A percentile compares a stretch with the other conserved stretches of the same genome.
Evolutionary conservation across 2,797 vertebrate species (phyloP).

Genomic region (Oreochromis grahami): DNA sequence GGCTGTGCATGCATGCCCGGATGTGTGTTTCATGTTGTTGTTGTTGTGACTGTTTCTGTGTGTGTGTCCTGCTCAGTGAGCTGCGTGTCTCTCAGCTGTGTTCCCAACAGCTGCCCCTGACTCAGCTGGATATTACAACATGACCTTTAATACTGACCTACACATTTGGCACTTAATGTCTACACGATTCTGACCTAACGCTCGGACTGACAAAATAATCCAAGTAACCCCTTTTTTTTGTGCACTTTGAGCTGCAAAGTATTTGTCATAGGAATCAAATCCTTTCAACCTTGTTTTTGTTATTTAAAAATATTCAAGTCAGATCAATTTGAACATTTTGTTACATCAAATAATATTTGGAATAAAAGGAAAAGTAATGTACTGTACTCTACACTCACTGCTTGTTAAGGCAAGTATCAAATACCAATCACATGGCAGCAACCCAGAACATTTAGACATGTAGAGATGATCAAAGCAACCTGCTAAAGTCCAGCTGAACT

Average conservation of each 20-base stretch:
- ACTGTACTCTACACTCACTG: neutral
- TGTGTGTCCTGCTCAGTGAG: constrained; percentile 26
- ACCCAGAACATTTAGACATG: neutral
- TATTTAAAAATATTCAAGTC: neutral
- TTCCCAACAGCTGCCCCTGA: constrained; percentile 51
- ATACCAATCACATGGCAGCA: neutral
- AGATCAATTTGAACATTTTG: neutral
- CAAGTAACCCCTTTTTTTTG: neutral
- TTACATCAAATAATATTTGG: neutral
- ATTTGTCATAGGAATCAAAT: neutral
- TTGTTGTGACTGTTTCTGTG: neutral
- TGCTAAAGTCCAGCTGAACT: neutral
- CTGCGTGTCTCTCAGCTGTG: constrained; percentile 33
- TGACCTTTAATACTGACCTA: constrained; percentile 35
- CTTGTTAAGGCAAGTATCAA: neutral
- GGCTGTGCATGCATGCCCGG: neutral
- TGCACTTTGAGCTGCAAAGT: neutral
- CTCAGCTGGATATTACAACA: constrained; percentile 26
- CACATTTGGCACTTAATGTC: constrained; percentile 41
- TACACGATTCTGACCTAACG: neutral
- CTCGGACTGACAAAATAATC: neutral
- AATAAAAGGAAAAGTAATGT: neutral
- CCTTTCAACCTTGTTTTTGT: neutral
- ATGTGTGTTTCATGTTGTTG: neutral
- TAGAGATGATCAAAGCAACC: neutral